phyloP scores from a whole-genome alignment of 2,113 vertebrate genomes.

The Phalacrocorax brasilianus region DNA sequence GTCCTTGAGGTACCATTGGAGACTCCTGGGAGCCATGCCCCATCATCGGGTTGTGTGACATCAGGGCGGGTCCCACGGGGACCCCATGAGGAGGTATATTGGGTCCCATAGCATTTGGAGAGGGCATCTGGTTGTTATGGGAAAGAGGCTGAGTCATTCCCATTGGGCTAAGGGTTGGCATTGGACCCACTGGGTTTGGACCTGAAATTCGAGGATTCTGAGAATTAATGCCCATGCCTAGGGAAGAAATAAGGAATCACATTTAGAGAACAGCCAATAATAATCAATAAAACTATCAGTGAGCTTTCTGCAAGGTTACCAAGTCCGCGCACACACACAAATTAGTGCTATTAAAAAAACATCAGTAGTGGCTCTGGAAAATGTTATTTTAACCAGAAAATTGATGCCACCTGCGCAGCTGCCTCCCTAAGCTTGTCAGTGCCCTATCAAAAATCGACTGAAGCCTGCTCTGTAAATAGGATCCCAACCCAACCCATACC shows the following conservation, averaged over 20 bases:
- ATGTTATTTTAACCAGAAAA: neutral
- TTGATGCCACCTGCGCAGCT: neutral
- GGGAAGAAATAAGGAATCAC: conserved; percentile 53
- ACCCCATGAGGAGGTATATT: conserved; percentile 86
- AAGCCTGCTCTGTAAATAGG: neutral
- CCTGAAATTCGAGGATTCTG: conserved; percentile 96
- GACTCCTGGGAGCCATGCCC: conserved; percentile 90
- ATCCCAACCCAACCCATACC: neutral
- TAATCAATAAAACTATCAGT: neutral
- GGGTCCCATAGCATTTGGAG: conserved; percentile 91
- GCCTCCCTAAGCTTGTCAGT: neutral
- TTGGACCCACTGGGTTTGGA: conserved; percentile 89
- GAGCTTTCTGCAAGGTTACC: neutral
- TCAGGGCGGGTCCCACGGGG: conserved; percentile 93
- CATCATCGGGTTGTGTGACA: conserved; percentile 96
- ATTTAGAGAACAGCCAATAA: conserved; percentile 41
- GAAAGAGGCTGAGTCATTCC: conserved; percentile 98
- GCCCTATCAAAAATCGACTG: neutral
- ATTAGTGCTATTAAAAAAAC: neutral
- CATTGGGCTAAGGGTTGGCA: conserved; percentile 97
- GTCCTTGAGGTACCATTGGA: conserved; percentile 95
- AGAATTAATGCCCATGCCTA: conserved; percentile 96
- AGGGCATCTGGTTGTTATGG: conserved; percentile 97
- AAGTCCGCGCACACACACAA: rapidly evolving
- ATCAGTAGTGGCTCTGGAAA: neutral